Base-by-base conservation (phyloP, 2,888 invertebrate species). In the Cabera pusaria region DNA sequence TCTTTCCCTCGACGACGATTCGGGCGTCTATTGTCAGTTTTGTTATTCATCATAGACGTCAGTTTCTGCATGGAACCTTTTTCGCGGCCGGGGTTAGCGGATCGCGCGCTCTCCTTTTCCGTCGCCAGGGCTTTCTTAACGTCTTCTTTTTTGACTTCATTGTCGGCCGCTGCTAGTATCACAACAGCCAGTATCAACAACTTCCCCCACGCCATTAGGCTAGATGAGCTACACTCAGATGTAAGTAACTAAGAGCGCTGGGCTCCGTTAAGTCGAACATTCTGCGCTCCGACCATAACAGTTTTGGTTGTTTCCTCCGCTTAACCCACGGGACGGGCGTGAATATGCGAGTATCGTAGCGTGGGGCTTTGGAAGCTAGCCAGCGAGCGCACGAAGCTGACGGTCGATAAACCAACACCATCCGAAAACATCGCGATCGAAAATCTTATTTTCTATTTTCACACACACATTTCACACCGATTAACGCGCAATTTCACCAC, bases 161-260 rank as follows among this genome's bases (percentile, higher is more conserved):
- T 50, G 47, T 71, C 75, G 55, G 70, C 70, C 49, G 64, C 49
- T 24, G 69, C 75, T 43, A 77, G 52, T 42, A 75, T 70, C 53
- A 79, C 59, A 48, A 84, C 62, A 50, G 73, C 54, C 32, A 84
- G 52, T 32, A 80, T 47, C 10, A 85, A 44, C 14, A 81, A 23
- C 50, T 66, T 74, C 20, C 64, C 64, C 44, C 79, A 51, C 85
- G 86, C 88, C 88, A 88, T 88, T 84, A 77, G 82, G 75, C 57
- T 42, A 44, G 44, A 47, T 48, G 52, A 58, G 49, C 52, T 44
- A 52, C 51, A 55, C 62, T 80, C 60, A 78, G 70, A 68, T 59
- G 43, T n/a, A 42, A 48, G 41, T 55, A n/a, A n/a, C n/a, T 56
- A 53, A 46, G 52, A 56, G 60, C 68, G 63, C 54, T 45, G 55